Evolutionary conservation across 2,888 invertebrate species (phyloP).

Genomic region (Branchellion lobata): DNA sequence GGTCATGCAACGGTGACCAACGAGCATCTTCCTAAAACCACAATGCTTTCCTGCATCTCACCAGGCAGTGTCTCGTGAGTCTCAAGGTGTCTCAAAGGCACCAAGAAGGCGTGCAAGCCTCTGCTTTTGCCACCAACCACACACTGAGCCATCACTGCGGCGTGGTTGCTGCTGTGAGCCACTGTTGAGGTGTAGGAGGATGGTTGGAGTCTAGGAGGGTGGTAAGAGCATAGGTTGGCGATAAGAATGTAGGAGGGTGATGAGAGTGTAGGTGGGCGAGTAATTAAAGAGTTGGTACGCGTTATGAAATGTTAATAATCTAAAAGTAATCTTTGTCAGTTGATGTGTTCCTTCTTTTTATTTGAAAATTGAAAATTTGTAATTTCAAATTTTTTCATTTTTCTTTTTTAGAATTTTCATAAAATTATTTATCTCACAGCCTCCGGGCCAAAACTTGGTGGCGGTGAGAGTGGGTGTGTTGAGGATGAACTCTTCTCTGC

Average conservation of each 20-base stretch:
- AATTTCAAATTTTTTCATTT: too few species aligned
- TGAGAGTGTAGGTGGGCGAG: too few species aligned
- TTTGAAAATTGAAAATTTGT: too few species aligned
- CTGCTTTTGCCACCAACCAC: slow-evolving; percentile 78
- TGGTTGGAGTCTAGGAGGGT: background rate
- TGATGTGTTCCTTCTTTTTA: too few species aligned
- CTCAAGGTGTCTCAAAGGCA: slow-evolving; percentile 82
- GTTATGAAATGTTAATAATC: too few species aligned
- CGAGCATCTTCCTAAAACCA: too few species aligned
- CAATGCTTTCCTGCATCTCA: slow-evolving; percentile 2
- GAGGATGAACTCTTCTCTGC: slow-evolving; percentile 79
- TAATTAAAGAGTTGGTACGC: too few species aligned
- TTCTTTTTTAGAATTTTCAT: too few species aligned
- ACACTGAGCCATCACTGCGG: slow-evolving; percentile 86
- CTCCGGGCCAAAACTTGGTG: slow-evolving; percentile 96
- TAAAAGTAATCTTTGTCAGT: too few species aligned
- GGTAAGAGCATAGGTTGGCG: background rate
- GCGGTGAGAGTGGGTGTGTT: slow-evolving; percentile 83
- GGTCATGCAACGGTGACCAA: too few species aligned
- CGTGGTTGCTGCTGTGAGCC: slow-evolving; percentile 89
- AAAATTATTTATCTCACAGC: slow-evolving; percentile 74
- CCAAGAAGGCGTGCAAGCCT: slow-evolving; percentile 89
- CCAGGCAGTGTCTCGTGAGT: slow-evolving; percentile 79
- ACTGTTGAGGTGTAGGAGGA: slow-evolving; percentile 67
- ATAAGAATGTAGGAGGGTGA: background rate